Evolutionary conservation across 2,888 invertebrate species (phyloP).

Genomic region (Baronia brevicornis): DNA sequence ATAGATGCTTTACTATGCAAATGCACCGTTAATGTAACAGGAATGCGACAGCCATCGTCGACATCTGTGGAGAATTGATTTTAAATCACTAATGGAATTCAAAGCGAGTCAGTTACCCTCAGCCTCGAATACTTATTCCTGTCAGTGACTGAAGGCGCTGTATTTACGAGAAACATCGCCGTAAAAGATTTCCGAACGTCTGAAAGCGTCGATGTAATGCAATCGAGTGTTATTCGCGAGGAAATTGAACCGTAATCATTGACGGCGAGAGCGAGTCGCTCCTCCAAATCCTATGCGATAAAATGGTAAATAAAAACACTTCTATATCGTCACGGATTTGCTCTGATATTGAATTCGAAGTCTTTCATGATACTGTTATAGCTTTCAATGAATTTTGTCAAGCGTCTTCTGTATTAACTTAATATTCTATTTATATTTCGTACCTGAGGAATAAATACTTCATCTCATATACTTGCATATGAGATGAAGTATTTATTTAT

Average conservation of each 20-base stretch:
- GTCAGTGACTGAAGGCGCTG: constrained; percentile 10
- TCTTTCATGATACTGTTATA: constrained; percentile 36
- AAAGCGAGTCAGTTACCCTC: constrained; percentile 11
- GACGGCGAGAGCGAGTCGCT: constrained; percentile 31
- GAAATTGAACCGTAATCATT: constrained; percentile 37
- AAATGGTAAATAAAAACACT: constrained; percentile 48
- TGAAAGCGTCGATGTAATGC: constrained; percentile 19
- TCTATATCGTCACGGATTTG: constrained; percentile 34
- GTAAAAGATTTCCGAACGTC: constrained; percentile 19
- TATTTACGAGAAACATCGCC: constrained; percentile 18
- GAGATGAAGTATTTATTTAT: too few relatives aligned
- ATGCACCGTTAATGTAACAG: too few relatives aligned
- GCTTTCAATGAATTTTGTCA: constrained; percentile 28
- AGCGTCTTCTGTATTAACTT: constrained; percentile 18
- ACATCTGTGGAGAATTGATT: constrained; percentile 4
- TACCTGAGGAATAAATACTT: too few relatives aligned
- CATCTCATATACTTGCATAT: too few relatives aligned
- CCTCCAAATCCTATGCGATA: constrained; percentile 32
- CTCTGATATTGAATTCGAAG: constrained; percentile 41
- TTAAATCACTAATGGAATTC: constrained; percentile 12
- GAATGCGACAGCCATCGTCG: neutral
- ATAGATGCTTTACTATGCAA: constrained; percentile 16
- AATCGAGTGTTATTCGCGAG: constrained; percentile 26
- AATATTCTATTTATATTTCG: constrained; percentile 11
- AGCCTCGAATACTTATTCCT: constrained; percentile 8